Evolutionary conservation across 2,113 vertebrate species (phyloP).

Genomic region (Hiodon tergisus): DNA sequence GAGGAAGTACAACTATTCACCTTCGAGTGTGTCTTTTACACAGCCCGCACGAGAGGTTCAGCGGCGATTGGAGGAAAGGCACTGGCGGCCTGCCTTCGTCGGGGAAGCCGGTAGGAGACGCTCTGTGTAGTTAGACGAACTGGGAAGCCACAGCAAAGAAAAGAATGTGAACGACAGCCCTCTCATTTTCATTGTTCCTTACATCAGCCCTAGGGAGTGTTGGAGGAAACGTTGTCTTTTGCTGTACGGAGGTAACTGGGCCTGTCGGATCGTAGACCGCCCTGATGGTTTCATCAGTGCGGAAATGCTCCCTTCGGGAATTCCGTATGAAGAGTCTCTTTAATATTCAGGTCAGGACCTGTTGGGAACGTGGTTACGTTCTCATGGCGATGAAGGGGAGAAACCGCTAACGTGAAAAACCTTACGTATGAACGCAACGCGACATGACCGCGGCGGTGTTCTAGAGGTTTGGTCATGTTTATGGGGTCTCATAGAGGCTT

Average conservation of each 20-base stretch:
- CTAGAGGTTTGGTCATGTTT: neutral
- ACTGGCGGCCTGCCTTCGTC: too few species aligned
- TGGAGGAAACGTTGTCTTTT: neutral
- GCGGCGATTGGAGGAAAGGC: too few species aligned
- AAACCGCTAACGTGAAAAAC: neutral
- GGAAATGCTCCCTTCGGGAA: neutral
- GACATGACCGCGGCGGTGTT: neutral
- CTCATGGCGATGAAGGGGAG: neutral
- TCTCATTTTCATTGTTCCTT: too few species aligned
- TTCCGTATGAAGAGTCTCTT: neutral
- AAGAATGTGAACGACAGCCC: too few species aligned
- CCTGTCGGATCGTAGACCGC: neutral
- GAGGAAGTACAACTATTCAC: too few species aligned
- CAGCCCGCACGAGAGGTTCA: too few species aligned
- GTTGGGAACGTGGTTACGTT: neutral
- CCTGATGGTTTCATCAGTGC: neutral
- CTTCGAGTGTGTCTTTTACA: too few species aligned
- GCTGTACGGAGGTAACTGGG: neutral
- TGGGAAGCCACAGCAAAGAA: too few species aligned
- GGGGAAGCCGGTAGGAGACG: too few species aligned
- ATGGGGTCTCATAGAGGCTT: too few species aligned
- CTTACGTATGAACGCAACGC: neutral
- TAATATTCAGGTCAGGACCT: neutral
- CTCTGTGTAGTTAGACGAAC: too few species aligned
- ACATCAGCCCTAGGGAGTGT: too few species aligned